phyloP scores from a whole-genome alignment of 2,888 invertebrate species.

The Gasteruption jaculator region DNA sequence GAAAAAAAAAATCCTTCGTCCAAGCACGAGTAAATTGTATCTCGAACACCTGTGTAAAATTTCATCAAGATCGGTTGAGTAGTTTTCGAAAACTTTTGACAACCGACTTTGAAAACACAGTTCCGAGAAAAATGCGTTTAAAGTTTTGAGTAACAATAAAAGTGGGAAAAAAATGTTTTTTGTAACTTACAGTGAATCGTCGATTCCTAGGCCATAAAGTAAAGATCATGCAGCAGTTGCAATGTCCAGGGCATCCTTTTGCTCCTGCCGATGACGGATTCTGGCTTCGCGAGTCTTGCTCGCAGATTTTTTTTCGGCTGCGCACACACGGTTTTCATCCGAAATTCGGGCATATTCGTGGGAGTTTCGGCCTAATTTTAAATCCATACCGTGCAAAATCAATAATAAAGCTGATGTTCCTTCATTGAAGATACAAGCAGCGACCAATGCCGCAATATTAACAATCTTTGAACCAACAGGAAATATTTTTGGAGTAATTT shows the following conservation, averaged over 20 bases:
- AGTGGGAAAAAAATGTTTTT: slow-evolving; percentile 5
- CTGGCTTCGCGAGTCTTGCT: slow-evolving; percentile 19
- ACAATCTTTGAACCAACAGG: slow-evolving; percentile 5
- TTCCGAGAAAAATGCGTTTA: slow-evolving; percentile 6
- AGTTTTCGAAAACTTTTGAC: slow-evolving; percentile 4
- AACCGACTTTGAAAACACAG: slow-evolving; percentile 5
- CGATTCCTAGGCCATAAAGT: slow-evolving; percentile 25
- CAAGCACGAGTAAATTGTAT: not conserved
- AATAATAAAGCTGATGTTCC: slow-evolving; percentile 4
- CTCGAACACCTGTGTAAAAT: slow-evolving; percentile 1
- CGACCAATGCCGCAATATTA: slow-evolving; percentile 3
- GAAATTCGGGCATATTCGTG: slow-evolving; percentile 4
- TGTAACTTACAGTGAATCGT: slow-evolving; percentile 22
- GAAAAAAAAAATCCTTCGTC: slow-evolving; percentile 5
- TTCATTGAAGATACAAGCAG: slow-evolving; percentile 5
- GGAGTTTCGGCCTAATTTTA: slow-evolving; percentile 8
- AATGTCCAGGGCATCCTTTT: slow-evolving; percentile 26
- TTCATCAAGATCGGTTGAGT: slow-evolving; percentile 3
- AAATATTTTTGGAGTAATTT: slow-evolving; percentile 5
- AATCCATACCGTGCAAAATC: slow-evolving; percentile 4
- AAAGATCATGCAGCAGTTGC: slow-evolving; percentile 24
- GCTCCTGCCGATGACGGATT: slow-evolving; percentile 24
- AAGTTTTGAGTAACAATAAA: slow-evolving; percentile 8
- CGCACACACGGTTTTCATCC: slow-evolving; percentile 7
- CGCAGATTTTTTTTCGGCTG: slow-evolving; percentile 15